Evolutionary conservation across 2,888 invertebrate genomes (phyloP), one percentile per base, ranked within the genome.

Genomic region (Brachyptera risi): DNA sequence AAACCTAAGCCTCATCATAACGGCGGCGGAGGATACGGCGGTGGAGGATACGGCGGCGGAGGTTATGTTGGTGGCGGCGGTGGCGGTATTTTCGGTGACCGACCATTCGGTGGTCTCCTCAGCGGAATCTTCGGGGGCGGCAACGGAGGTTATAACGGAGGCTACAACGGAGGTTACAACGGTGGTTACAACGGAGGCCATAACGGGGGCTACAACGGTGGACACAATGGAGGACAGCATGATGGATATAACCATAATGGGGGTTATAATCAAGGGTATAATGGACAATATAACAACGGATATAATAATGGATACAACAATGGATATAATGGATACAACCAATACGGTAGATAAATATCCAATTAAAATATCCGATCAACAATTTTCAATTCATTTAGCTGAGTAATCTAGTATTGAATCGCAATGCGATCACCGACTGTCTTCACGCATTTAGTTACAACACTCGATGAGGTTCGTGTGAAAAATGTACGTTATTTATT

Each of bases 31-130:
- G 35, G 27, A 5, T 51, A 15, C 17, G 27, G 27, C 3, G 50
- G 50, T 26, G 50, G 50, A 17, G 50, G 44, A 19, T 44, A 44
- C 24, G 50, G 50, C 24, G 50, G n/a, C n/a, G n/a, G n/a, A n/a
- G n/a, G 50, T 13, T 50, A 50, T 11, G 50, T 24, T 3, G 50
- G 50, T 2, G 50, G 49, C 3, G 23, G 26, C 15, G 49, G 49
- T 3, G 49, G 49, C 1, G n/a, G n/a, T n/a, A n/a, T n/a, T n/a
- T n/a, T n/a, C n/a, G n/a, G n/a, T n/a, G n/a, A n/a, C n/a, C n/a
- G n/a, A n/a, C n/a, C n/a, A n/a, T 49, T 24, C 11, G 49, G 49
- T 13, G 38, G 47, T 7, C 47, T 21, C 24, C 21, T 47, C 23
- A 21, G 47, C 9, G 24, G 47, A 7, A 21, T 47, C 47, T 47